Percentiles rank a stretch among this genome's conserved stretches.
phyloP scores from a whole-genome alignment of 1,140 invertebrate species.

The Macrotrachela quadricornifera region DNA sequence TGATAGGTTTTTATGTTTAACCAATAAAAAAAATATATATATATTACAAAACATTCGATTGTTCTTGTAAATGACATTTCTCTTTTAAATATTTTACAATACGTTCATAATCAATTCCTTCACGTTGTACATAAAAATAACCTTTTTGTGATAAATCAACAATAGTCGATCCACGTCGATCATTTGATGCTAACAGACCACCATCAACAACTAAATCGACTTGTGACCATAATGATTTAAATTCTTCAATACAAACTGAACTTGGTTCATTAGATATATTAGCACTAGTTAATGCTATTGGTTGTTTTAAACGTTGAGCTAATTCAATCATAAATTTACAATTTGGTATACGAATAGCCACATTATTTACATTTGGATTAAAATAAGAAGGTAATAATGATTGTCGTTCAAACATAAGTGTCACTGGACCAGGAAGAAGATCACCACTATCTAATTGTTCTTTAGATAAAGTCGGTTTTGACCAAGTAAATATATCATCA shows the following conservation, averaged over 20 bases:
- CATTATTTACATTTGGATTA: constrained; percentile 50
- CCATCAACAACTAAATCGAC: not conserved
- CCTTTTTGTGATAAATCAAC: not conserved
- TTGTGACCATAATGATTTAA: not conserved
- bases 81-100: too few relatives aligned
- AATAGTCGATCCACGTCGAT: not conserved
- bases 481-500: constrained; percentile 48
- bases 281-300: constrained; percentile 77
- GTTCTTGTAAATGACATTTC: too few relatives aligned
- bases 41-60: too few relatives aligned
- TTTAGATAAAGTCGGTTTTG: constrained; percentile 46
- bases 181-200: not conserved
- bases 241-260: constrained; percentile 42
- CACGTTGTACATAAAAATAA: not conserved
- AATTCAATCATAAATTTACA: constrained; percentile 52
- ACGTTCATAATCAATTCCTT: not conserved
- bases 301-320: constrained; percentile 42
- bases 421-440: constrained; percentile 77
- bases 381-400: constrained; percentile 46
- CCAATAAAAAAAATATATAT: too few relatives aligned
- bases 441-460: constrained; percentile 37
- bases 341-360: constrained; percentile 72
- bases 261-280: constrained; percentile 60
- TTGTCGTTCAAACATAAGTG: constrained; percentile 57
- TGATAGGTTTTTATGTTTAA: too few relatives aligned